Base-by-base conservation (phyloP, 2,113 vertebrate genomes). In the Lasiurus cinereus region DNA sequence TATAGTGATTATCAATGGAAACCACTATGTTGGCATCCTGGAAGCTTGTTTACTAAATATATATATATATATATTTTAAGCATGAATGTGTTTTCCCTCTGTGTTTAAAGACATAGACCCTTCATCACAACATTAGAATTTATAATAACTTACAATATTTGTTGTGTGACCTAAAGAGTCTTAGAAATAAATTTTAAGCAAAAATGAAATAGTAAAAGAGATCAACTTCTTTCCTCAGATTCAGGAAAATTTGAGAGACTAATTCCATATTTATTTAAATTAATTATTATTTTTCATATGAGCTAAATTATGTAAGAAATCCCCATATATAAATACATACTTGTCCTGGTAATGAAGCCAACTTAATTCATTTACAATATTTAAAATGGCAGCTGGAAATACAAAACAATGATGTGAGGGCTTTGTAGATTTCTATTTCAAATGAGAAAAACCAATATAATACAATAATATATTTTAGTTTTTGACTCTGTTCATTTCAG, bases 381-480 rank as follows among this genome's bases (percentile, higher is more conserved):
- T 79, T 91, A 84, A 73, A 88, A 78, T 86, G 54, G 54, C 83
- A 82, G 3, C 52, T 67, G 82, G 62, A 95, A 93, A 54, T 62
- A 92, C 18, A 77, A n/a, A 89, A 74, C 50, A 79, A 82, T 77
- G 59, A 82, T 72, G 4, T 56, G 7, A 33, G 1, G 43, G 27
- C 4, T 50, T 77, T 83, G 82, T 66, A 83, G 9, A 83, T 56
- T 93, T 95, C 91, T 13, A 94, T 69, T 88, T 96, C 8, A 87
- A 70, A 52, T 93, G 9, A 67, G 84, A 83, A 83, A 86, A 89
- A 56, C 1, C 0, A 48, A 59, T 39, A 43, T 76, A 90, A 27
- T 48, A 24, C 16, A 80, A 36, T 9, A 59, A 46, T 52, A 48
- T 24, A 72, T 70, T 91, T 91, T 90, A 72, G 16, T 91, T 93